Conservation (phyloP, 35 echinoderm and acorn worm genomes). For the Stichopus chloronotus region DNA sequence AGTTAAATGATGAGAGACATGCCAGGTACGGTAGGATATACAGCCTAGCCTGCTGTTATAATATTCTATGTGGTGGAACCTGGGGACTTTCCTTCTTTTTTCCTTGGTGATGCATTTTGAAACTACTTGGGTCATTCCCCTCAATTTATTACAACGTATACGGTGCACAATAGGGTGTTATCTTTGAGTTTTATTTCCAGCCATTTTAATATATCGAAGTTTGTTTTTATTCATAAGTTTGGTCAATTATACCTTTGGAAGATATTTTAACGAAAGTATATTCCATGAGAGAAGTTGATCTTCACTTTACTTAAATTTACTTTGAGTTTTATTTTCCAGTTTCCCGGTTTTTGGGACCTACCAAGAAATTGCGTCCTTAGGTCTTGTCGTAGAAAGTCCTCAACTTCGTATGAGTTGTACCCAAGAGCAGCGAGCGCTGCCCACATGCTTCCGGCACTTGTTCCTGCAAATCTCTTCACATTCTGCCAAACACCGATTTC, state of each 20-base stretch:
- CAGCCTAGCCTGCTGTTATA: not conserved
- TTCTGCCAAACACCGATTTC: slow-evolving; percentile 78
- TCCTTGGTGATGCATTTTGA: not conserved
- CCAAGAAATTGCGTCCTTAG: slow-evolving; percentile 71
- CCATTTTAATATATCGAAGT: too few relatives aligned
- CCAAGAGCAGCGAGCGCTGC: slow-evolving; percentile 76
- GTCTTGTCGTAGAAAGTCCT: slow-evolving; percentile 62
- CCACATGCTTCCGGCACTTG: slow-evolving; percentile 87
- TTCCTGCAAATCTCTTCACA: slow-evolving; percentile 74
- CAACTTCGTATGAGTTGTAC: slow-evolving; percentile 71
- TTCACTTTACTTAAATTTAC: too few relatives aligned
- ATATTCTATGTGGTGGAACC: not conserved
- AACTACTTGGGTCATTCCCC: not conserved
- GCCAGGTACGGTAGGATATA: not conserved
- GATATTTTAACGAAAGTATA: too few relatives aligned
- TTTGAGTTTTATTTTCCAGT: too few relatives aligned
- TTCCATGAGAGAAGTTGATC: too few relatives aligned
- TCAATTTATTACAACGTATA: too few relatives aligned
- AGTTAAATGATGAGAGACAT: not conserved
- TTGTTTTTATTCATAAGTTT: too few relatives aligned
- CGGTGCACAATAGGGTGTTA: too few relatives aligned
- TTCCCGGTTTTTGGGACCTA: slow-evolving; percentile 23
- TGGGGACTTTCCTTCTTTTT: not conserved
- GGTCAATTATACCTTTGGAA: too few relatives aligned
- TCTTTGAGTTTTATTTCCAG: too few relatives aligned